Conservation (phyloP, 2,888 invertebrate species). For the Leptinotarsa peninsularis region DNA sequence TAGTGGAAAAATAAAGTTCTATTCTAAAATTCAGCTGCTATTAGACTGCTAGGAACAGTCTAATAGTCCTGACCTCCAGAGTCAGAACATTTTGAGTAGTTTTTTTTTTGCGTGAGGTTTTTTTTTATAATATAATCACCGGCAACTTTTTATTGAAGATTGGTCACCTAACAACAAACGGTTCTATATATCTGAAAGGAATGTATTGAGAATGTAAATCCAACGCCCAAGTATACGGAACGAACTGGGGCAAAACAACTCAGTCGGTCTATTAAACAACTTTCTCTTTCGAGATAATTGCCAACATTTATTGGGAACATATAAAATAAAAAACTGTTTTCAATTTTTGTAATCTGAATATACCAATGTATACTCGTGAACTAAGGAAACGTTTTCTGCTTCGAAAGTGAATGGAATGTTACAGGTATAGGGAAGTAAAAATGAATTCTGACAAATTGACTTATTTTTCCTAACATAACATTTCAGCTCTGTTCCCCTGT, state of each 20-base stretch:
- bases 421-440: background rate
- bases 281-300: slow-evolving; percentile 31
- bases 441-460: background rate
- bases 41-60: rapidly evolving
- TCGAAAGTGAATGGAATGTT: background rate
- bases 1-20: no score
- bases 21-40: no score
- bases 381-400: background rate
- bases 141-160: background rate
- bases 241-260: slow-evolving; percentile 29
- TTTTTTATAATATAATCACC: no score
- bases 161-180: background rate
- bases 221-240: slow-evolving; percentile 27
- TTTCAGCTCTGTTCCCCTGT: no score
- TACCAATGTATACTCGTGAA: background rate
- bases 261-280: slow-evolving; percentile 29
- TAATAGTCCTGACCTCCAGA: no score
- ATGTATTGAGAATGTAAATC: slow-evolving; percentile 25
- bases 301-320: slow-evolving; percentile 4
- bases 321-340: background rate
- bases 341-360: slow-evolving; percentile 7
- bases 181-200: slow-evolving; percentile 17
- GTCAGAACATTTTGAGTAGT: no score
- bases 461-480: no score
- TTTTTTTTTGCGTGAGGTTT: no score